These are phyloP conservation scores for Larimichthys polyactis DNA, from an alignment of 2,113 vertebrate genomes.

Conservation along the genomic window DNA sequence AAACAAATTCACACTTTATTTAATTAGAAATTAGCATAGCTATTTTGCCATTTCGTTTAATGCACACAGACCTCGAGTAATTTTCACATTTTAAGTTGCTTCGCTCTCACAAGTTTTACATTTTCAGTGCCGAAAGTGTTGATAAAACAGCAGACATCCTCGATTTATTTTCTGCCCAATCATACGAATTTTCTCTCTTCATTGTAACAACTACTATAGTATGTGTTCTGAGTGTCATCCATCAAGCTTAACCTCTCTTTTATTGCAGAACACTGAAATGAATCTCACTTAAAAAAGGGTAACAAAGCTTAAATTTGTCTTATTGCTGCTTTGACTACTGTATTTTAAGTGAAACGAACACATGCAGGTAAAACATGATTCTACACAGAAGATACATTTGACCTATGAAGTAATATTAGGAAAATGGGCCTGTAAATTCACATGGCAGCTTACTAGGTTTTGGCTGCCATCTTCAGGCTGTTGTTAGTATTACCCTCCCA, in stretches of 20 bases:
- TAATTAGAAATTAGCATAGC: constrained; percentile 65
- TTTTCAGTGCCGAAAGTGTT: constrained; percentile 48
- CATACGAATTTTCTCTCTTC: constrained; percentile 52
- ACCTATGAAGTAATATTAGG: constrained; percentile 79
- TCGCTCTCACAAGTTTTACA: constrained; percentile 46
- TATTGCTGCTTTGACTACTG: constrained; percentile 53
- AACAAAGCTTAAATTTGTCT: constrained; percentile 65
- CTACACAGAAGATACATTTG: constrained; percentile 65
- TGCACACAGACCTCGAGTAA: constrained; percentile 44
- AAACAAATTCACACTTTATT: constrained; percentile 66
- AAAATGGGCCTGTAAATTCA: constrained; percentile 49
- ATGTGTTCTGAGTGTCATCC: constrained; percentile 60
- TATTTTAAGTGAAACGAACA: constrained; percentile 68
- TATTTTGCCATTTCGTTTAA: constrained; percentile 60
- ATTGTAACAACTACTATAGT: constrained; percentile 40
- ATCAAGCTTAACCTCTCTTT: constrained; percentile 66
- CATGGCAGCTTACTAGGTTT: constrained; percentile 77
- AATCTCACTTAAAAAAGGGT: constrained; percentile 68
- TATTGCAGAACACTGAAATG: constrained; percentile 58
- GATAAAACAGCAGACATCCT: constrained; percentile 49
- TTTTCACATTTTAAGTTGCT: constrained; percentile 42
- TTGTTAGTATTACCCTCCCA: constrained; percentile 49
- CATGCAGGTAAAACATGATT: constrained; percentile 63
- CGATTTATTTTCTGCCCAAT: constrained; percentile 59
- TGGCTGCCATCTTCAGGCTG: constrained; percentile 88